A percentile compares a stretch with the other conserved stretches of the same genome.
phyloP scores from a whole-genome alignment of 1,140 invertebrate species.

The Drosophila orosa region DNA sequence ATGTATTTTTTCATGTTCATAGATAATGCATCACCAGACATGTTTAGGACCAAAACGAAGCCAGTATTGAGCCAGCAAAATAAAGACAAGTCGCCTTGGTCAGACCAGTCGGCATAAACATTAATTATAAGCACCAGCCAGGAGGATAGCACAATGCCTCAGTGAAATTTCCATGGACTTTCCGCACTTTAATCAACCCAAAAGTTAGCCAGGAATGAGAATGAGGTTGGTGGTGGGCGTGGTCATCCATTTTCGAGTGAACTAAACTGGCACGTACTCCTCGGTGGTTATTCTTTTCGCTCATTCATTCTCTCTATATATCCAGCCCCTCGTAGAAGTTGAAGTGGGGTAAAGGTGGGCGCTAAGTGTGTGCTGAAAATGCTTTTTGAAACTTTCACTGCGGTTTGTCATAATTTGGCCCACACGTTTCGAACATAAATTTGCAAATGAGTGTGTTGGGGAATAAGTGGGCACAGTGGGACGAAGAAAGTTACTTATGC shows the following conservation, averaged over 20 bases:
- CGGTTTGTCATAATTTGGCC: constrained; percentile 73
- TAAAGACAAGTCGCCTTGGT: constrained; percentile 29
- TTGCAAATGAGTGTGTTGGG: constrained; percentile 38
- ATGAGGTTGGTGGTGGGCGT: constrained; percentile 4
- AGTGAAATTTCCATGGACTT: constrained; percentile 16
- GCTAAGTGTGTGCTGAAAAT: constrained; percentile 66
- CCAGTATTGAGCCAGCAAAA: constrained; percentile 8
- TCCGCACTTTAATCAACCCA: constrained; percentile 50
- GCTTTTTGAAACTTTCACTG: constrained; percentile 70
- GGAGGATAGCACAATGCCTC: constrained; percentile 14
- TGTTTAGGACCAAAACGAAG: neutral
- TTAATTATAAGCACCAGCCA: constrained; percentile 55
- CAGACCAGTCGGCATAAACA: constrained; percentile 42
- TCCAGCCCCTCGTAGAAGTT: too few species aligned
- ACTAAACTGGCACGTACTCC: constrained; percentile 34
- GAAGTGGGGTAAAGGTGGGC: constrained; percentile 24
- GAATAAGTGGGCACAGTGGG: constrained; percentile 29
- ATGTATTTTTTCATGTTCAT: neutral
- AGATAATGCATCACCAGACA: constrained; percentile 43
- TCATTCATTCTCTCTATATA: neutral
- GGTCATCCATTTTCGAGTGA: constrained; percentile 45
- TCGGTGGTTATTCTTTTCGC: constrained; percentile 16
- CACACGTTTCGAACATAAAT: constrained; percentile 72
- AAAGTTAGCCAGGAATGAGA: constrained; percentile 6
- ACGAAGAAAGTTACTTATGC: neutral